Evolutionary conservation across 92 coral and sea anemone genomes (phyloP).

Genomic region (Paramuricea clavata): DNA sequence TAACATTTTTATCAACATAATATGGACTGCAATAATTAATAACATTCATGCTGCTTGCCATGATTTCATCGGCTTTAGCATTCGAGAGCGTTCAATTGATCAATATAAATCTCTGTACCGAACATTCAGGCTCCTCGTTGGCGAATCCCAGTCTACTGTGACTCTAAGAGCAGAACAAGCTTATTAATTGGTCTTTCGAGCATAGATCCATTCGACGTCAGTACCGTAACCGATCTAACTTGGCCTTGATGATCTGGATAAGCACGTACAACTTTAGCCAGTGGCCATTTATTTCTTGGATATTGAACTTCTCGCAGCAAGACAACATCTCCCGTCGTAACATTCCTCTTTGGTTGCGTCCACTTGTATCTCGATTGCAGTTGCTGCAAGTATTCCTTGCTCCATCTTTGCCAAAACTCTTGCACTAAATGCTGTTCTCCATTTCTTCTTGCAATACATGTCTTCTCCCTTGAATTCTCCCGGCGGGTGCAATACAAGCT

Average conservation of each 20-base stretch:
- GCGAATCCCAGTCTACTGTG: no score
- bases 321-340: constrained; percentile 52
- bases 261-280: constrained; percentile 47
- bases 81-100: no score
- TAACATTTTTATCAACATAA: no score
- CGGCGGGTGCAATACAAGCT: constrained; percentile 7
- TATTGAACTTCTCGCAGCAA: constrained; percentile 56
- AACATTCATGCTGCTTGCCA: no score
- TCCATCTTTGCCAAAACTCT: constrained; percentile 70
- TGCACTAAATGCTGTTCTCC: constrained; percentile 70
- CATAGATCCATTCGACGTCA: constrained; percentile 1
- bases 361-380: constrained; percentile 58
- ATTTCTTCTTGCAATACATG: constrained; percentile 57
- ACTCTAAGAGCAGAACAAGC: no score
- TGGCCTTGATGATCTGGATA: constrained; percentile 54
- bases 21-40: no score
- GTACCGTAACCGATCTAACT: constrained; percentile 56
- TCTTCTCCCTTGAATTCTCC: constrained; percentile 68
- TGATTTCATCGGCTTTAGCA: no score
- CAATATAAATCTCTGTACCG: no score
- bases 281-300: constrained; percentile 58
- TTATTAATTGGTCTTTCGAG: constrained; percentile 61
- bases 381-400: constrained; percentile 64
- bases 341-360: constrained; percentile 58
- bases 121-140: no score